Evolutionary conservation across 2,797 vertebrate species (phyloP), one percentile per base, ranked within the genome.

Genomic region (Sebastes trivittatus): DNA sequence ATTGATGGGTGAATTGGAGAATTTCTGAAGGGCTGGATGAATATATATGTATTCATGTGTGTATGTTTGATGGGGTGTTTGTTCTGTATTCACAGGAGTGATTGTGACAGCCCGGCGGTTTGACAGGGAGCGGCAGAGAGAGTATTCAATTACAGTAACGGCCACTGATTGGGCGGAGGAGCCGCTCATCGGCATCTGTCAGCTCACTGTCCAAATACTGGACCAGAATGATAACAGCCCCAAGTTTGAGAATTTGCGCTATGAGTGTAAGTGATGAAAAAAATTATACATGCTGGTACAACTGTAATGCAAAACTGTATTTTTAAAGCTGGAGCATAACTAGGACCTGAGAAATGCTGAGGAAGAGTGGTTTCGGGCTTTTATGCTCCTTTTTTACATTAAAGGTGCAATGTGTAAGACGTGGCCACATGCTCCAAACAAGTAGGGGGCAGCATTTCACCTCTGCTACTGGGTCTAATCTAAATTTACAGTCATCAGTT

Each of bases 171-270:
- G 97, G 95, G 97, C 97, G 0, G 94, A 90, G 9, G 97, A 97
- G 87, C 97, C 97, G 0, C 96, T 98, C 82, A 97, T 97, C 68
- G 97, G 97, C 75, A 97, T 98, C 87, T 98, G 97, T 88, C 97
- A 97, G 87, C 96, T 98, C 82, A 97, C 95, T 71, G 52, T 98
- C 77, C 87, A 96, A 88, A 97, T 98, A 90, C 90, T 97, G 88
- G 97, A 98, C 87, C 95, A 97, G 94, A 98, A 98, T 69, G 97
- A 98, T 91, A 98, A 97, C 85, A 97, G 95, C 90, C 97, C 97
- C 70, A 97, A 96, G 95, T 98, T 98, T 94, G 97, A 98, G 94
- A 98, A 97, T 92, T 90, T 96, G 72, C 97, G 83, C 88, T 98
- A 98, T 56, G 97, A 98, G 90, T 97, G 97, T 98, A 95, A 97